These are phyloP conservation scores for Paracanthobrama guichenoti DNA, from an alignment of 2,113 vertebrate genomes.

Conservation along the genomic window DNA sequence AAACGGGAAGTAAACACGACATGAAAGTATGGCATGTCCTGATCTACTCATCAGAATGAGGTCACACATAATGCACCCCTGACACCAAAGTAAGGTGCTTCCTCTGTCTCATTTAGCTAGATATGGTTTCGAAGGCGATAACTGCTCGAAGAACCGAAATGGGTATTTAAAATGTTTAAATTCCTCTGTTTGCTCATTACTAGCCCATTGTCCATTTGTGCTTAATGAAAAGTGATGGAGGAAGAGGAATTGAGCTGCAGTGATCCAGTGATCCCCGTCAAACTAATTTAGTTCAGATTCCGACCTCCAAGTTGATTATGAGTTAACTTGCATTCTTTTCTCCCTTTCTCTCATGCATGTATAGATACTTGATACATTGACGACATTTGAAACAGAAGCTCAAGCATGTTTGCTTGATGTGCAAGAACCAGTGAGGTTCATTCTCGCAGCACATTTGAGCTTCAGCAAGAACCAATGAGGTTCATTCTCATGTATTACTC, in stretches of 20 bases:
- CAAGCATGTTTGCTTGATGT: too few species aligned
- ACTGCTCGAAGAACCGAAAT: neutral
- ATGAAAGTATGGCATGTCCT: neutral
- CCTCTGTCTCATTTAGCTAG: neutral
- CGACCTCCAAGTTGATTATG: conserved; percentile 7
- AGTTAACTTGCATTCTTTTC: neutral
- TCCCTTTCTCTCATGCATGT: neutral
- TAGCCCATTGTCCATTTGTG: too few species aligned
- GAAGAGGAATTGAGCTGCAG: neutral
- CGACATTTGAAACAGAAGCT: conserved; percentile 34
- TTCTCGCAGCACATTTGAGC: too few species aligned
- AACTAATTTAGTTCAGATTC: neutral
- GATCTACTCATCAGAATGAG: neutral
- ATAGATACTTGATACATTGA: neutral
- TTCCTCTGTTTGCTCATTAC: neutral
- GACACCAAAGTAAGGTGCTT: neutral
- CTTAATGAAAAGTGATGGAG: neutral
- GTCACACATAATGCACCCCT: neutral
- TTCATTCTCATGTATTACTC: too few species aligned
- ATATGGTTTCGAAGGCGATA: neutral
- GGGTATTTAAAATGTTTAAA: neutral
- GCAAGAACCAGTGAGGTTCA: too few species aligned
- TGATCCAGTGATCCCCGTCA: neutral
- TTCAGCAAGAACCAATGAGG: too few species aligned
- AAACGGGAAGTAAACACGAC: neutral